Conservation (phyloP, 2,888 invertebrate species). For the Limulus polyphemus region DNA sequence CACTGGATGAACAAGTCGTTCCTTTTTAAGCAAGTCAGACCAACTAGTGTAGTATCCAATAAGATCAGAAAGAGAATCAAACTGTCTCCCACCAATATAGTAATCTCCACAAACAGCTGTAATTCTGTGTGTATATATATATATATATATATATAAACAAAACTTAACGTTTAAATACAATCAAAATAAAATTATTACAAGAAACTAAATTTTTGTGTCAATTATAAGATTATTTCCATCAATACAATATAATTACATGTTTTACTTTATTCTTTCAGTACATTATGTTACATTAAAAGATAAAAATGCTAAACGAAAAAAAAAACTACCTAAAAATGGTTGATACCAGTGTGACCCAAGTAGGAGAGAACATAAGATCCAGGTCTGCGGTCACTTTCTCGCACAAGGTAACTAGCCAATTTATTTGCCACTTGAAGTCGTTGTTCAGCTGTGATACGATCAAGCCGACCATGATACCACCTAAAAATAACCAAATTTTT, state of each 20-base stretch:
- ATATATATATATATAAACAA: too few species aligned
- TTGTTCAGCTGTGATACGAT: conserved; percentile 83
- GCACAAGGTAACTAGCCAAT: conserved; percentile 79
- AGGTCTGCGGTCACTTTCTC: conserved; percentile 91
- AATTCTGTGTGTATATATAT: too few species aligned
- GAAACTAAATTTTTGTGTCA: too few species aligned
- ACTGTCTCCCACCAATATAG: conserved; percentile 90
- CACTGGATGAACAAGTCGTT: conserved; percentile 77
- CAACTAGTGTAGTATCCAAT: conserved; percentile 93
- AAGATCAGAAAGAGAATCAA: conserved; percentile 83
- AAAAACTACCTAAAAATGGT: conserved; percentile 58
- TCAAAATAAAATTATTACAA: too few species aligned
- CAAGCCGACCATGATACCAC: conserved; percentile 92
- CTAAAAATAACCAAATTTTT: conserved; percentile 2
- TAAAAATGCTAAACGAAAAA: too few species aligned
- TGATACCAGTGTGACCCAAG: conserved; percentile 83
- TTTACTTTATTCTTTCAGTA: too few species aligned
- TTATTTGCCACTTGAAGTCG: conserved; percentile 70
- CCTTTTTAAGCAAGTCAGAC: conserved; percentile 83
- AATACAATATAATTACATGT: too few species aligned
- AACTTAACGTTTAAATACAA: too few species aligned
- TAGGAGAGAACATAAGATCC: conserved; percentile 93
- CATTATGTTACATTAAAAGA: too few species aligned
- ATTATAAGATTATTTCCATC: too few species aligned
- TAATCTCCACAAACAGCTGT: conserved; percentile 96